These are phyloP conservation scores for Drosophila hamatofila DNA, from an alignment of 2,888 invertebrate genomes.

Conservation along the genomic window DNA sequence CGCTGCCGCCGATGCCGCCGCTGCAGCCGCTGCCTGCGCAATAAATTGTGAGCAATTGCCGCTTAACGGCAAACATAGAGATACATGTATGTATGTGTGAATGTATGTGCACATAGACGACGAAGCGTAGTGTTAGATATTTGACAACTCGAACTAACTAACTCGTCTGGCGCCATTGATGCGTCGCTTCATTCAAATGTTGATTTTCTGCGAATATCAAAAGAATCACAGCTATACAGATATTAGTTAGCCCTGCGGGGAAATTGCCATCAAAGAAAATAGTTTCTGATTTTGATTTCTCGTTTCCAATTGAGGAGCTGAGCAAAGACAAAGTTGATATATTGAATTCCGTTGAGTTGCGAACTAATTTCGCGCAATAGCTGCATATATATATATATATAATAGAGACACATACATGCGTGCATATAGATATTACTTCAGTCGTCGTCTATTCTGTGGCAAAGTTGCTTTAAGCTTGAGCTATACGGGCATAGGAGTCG, in stretches of 20 bases:
- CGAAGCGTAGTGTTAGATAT: background rate
- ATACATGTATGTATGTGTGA: background rate
- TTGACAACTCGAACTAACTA: background rate
- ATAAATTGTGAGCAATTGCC: background rate
- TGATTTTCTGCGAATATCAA: background rate
- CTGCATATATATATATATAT: no score
- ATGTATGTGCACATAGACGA: background rate
- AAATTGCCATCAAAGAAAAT: background rate
- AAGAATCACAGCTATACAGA: background rate
- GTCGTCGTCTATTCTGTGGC: no score
- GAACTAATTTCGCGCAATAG: background rate
- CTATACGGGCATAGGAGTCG: no score
- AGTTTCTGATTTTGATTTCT: background rate
- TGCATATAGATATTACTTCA: no score
- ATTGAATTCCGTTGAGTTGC: background rate
- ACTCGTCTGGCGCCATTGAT: background rate
- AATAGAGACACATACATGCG: no score
- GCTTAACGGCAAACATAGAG: conserved; percentile 1
- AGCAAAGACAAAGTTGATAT: background rate
- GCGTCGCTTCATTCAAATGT: background rate
- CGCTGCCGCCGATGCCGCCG: no score
- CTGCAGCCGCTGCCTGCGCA: no score
- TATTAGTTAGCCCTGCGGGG: background rate
- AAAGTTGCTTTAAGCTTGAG: no score
- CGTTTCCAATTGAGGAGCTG: background rate